Percentiles rank a stretch among this genome's conserved stretches.
phyloP scores from a whole-genome alignment of 1,140 invertebrate genomes.

The Papilio helenus region DNA sequence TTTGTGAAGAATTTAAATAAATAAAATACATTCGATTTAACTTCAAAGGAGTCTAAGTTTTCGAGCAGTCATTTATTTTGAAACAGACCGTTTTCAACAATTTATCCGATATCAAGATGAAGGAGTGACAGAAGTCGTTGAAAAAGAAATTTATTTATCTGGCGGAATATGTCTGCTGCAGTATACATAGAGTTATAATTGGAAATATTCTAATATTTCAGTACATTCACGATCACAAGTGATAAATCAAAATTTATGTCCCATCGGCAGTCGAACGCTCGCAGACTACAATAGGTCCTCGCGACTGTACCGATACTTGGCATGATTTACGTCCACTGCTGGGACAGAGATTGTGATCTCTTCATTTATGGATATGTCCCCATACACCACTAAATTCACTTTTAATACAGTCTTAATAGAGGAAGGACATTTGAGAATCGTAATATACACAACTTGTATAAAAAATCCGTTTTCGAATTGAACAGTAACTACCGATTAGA shows the following conservation, averaged over 20 bases:
- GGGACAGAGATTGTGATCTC: background rate
- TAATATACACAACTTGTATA: background rate
- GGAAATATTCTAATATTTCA: background rate
- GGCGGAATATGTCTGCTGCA: background rate
- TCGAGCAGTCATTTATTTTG: slow-evolving; percentile 2
- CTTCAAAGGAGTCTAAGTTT: slow-evolving; percentile 43
- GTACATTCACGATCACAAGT: slow-evolving; percentile 10
- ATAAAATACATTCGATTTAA: slow-evolving; percentile 48
- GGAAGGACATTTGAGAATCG: background rate
- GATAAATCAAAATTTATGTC: slow-evolving; percentile 5
- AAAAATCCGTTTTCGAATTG: background rate
- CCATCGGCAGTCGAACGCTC: background rate
- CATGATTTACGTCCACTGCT: slow-evolving; percentile 24
- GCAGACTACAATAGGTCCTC: slow-evolving; percentile 21
- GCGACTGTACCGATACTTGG: slow-evolving; percentile 5
- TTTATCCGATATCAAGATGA: slow-evolving; percentile 4
- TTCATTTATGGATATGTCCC: background rate
- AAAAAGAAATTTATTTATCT: background rate
- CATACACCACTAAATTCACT: slow-evolving; percentile 8
- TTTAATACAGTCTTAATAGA: slow-evolving; percentile 10
- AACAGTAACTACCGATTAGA: background rate
- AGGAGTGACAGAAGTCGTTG: background rate
- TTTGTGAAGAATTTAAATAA: slow-evolving; percentile 45
- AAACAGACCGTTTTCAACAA: slow-evolving; percentile 15
- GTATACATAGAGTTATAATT: background rate